Evolutionary conservation across 2,113 vertebrate genomes (phyloP).

Genomic region (Atlantisia rogersi): DNA sequence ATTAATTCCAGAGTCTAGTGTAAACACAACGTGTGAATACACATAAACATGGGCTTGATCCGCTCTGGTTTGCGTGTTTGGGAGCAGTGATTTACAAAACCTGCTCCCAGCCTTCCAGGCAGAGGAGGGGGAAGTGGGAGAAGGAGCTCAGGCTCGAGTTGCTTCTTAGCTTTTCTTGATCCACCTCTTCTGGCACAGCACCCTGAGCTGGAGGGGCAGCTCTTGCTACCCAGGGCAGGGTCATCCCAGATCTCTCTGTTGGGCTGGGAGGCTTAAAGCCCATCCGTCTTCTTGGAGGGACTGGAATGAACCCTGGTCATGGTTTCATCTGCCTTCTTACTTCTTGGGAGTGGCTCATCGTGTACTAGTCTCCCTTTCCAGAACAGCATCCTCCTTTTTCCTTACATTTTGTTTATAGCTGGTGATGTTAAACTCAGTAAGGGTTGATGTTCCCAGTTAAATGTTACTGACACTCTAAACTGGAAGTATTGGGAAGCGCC

Average conservation of each 20-base stretch:
- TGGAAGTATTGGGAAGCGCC: background rate
- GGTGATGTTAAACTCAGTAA: background rate
- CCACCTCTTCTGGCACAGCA: background rate
- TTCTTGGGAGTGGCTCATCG: rapidly evolving
- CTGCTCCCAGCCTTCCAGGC: background rate
- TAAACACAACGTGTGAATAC: conserved; percentile 23
- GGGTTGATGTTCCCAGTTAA: background rate
- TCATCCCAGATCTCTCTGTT: background rate
- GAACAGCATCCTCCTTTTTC: background rate
- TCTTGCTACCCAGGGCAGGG: background rate
- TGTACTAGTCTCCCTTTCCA: background rate
- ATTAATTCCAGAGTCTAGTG: background rate
- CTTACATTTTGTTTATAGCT: background rate
- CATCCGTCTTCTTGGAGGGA: background rate
- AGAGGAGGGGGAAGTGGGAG: background rate
- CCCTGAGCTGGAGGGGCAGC: background rate
- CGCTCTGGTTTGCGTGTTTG: background rate
- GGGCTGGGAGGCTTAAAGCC: background rate
- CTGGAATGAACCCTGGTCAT: background rate
- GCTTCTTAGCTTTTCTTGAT: background rate
- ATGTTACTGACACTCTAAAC: background rate
- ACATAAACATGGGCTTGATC: background rate
- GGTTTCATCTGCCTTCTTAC: background rate
- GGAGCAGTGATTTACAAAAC: background rate
- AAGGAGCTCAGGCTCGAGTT: background rate